phyloP scores from a whole-genome alignment of 2,888 invertebrate species.

The Heliconius erato region DNA sequence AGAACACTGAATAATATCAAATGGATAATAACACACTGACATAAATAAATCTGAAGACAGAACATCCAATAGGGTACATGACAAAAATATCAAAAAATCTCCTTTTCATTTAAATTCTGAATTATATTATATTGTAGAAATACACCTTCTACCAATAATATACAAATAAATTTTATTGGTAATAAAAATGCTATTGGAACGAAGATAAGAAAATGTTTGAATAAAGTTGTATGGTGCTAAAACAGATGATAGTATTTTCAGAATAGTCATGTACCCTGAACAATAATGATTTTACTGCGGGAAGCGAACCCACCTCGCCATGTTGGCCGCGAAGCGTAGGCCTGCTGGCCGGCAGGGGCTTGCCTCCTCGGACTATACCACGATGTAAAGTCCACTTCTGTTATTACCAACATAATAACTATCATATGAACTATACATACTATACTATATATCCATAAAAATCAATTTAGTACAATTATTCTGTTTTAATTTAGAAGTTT shows the following conservation, averaged over 20 bases:
- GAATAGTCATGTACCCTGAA: slow-evolving; percentile 53
- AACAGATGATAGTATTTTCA: background rate
- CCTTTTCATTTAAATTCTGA: background rate
- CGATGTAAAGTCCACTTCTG: slow-evolving; percentile 94
- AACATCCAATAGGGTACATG: slow-evolving; percentile 61
- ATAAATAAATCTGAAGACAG: slow-evolving; percentile 66
- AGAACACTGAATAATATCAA: slow-evolving; percentile 59
- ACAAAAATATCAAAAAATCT: slow-evolving; percentile 3
- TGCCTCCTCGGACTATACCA: slow-evolving; percentile 91
- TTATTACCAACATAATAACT: slow-evolving; percentile 71
- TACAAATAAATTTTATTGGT: background rate
- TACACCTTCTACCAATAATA: background rate
- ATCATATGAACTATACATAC: slow-evolving; percentile 34
- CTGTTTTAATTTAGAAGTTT: background rate
- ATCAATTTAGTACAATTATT: background rate
- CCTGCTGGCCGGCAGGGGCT: slow-evolving; percentile 84
- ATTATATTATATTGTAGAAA: background rate
- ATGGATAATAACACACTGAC: slow-evolving; percentile 61
- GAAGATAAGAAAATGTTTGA: background rate
- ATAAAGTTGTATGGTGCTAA: background rate
- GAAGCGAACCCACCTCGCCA: slow-evolving; percentile 84
- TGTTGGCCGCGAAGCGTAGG: slow-evolving; percentile 77
- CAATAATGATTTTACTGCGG: slow-evolving; percentile 58
- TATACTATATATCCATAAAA: slow-evolving; percentile 7
- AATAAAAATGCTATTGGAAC: background rate